A percentile compares a stretch with the other conserved stretches of the same genome.
Evolutionary conservation across 2,888 invertebrate species (phyloP).

Genomic region (Parnassius smintheus): DNA sequence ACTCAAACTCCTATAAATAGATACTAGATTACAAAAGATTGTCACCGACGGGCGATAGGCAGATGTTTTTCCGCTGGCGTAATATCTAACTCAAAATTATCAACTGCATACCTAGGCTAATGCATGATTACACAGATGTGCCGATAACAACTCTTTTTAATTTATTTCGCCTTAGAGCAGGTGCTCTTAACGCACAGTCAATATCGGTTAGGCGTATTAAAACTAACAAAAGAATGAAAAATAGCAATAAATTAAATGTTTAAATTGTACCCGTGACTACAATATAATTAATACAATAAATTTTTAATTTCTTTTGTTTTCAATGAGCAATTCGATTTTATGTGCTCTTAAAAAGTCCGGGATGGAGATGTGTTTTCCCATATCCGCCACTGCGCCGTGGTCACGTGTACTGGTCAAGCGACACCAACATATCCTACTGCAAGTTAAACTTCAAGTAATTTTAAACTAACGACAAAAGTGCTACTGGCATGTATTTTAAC

Average conservation of each 20-base stretch:
- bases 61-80: constrained; percentile 27
- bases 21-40: constrained; percentile 12
- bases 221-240: constrained; percentile 1
- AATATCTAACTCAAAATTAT: constrained; percentile 25
- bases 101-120: constrained; percentile 9
- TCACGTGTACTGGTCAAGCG: too few species aligned
- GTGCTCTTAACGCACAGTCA: constrained; percentile 8
- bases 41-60: constrained; percentile 26
- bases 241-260: too few species aligned
- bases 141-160: constrained; percentile 13
- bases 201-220: constrained; percentile 12
- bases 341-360: too few species aligned
- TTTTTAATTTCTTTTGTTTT: constrained; percentile 4
- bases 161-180: constrained; percentile 17
- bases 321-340: too few species aligned
- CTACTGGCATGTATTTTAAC: too few species aligned
- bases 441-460: too few species aligned
- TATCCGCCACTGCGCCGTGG: too few species aligned
- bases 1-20: neutral
- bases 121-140: constrained; percentile 22
- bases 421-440: too few species aligned
- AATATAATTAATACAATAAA: neutral
- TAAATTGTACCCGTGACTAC: too few species aligned
- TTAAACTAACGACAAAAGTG: too few species aligned
- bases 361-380: too few species aligned